Conservation (phyloP, 35 echinoderm and acorn worm genomes). For the Lytechinus variegatus region DNA sequence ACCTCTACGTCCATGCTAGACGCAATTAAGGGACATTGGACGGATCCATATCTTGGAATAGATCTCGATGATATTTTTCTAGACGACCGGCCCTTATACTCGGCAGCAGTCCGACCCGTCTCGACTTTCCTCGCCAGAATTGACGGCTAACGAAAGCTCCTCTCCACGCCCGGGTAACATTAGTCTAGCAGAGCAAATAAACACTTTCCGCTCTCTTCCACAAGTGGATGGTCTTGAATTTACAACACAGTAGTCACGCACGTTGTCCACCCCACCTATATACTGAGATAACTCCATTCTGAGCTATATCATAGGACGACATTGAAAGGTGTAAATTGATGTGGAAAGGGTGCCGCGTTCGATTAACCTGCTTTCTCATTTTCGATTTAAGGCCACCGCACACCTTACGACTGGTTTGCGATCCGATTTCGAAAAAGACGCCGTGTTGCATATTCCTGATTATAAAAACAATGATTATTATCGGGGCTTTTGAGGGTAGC, state of each 20-base stretch:
- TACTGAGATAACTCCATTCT: neutral
- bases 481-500: too few relatives aligned
- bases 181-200: conserved; percentile 12
- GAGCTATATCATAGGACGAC: neutral
- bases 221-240: neutral
- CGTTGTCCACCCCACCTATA: neutral
- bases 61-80: neutral
- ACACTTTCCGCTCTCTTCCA: neutral
- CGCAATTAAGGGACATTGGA: neutral
- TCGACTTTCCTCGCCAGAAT: conserved; percentile 9
- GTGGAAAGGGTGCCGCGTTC: neutral
- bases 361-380: neutral
- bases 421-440: too few relatives aligned
- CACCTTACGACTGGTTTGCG: too few relatives aligned
- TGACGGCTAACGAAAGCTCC: neutral
- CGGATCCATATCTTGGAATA: neutral
- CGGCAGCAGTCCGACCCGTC: neutral
- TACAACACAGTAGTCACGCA: neutral
- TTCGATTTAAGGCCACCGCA: too few relatives aligned
- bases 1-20: neutral
- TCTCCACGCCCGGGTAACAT: neutral
- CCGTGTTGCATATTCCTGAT: too few relatives aligned
- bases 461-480: too few relatives aligned
- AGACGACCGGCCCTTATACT: neutral
- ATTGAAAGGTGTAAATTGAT: neutral